Evolutionary conservation across 2,888 invertebrate species (phyloP).

Genomic region (Dichetophora obliterata): DNA sequence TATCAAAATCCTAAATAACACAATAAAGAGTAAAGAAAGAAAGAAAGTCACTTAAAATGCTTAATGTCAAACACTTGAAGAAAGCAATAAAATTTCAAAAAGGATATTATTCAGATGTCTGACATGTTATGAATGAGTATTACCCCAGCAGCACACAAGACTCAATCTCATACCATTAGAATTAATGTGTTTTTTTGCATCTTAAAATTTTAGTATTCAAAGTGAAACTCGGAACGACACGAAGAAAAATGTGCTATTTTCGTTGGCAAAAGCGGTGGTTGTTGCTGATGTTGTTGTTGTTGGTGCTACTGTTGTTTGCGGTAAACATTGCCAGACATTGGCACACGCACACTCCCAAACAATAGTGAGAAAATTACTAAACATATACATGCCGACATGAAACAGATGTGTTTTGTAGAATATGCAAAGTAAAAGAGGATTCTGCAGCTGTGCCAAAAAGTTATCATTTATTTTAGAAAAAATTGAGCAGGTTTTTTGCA

Average conservation of each 20-base stretch:
- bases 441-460: slow-evolving; percentile 8
- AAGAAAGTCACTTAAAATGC: neutral
- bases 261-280: neutral
- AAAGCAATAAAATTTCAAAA: slow-evolving; percentile 31
- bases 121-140: slow-evolving; percentile 12
- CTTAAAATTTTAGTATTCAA: slow-evolving; percentile 16
- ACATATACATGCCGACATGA: slow-evolving; percentile 22
- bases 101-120: slow-evolving; percentile 27
- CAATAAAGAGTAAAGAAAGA: too few relatives aligned
- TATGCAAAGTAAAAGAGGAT: neutral
- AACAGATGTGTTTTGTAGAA: slow-evolving; percentile 26
- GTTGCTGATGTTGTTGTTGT: slow-evolving; percentile 5
- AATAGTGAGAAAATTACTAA: slow-evolving; percentile 31
- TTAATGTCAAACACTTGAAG: neutral
- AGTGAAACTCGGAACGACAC: neutral
- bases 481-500: neutral
- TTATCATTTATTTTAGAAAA: slow-evolving; percentile 1
- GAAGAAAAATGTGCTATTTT: slow-evolving; percentile 21
- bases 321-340: slow-evolving; percentile 23
- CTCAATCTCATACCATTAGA: neutral
- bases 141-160: neutral
- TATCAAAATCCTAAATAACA: neutral
- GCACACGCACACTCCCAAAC: slow-evolving; percentile 24
- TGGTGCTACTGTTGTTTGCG: slow-evolving; percentile 19
- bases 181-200: neutral